Conservation (phyloP, 2,888 invertebrate species). For the Caenorhabditis becei region DNA sequence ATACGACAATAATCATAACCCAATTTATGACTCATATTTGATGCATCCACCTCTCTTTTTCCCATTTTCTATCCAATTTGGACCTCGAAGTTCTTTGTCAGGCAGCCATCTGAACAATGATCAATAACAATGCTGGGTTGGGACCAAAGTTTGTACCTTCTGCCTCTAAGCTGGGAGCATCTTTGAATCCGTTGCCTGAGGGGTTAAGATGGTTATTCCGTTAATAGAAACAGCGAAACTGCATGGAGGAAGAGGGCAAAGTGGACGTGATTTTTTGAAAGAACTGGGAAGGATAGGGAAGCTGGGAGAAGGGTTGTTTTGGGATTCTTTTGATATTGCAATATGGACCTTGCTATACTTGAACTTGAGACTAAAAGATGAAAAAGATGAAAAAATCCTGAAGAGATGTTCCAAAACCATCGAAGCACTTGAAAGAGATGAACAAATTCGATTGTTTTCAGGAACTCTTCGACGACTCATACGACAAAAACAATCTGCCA, state of each 20-base stretch:
- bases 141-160: constrained; percentile 44
- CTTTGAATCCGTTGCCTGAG: constrained; percentile 35
- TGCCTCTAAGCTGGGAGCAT: constrained; percentile 4
- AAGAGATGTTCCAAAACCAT: constrained; percentile 6
- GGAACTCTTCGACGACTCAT: constrained; percentile 78
- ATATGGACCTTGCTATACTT: too few relatives aligned
- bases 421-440: constrained; percentile 6
- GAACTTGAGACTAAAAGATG: neutral
- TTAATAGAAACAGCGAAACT: constrained; percentile 35
- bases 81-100: neutral
- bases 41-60: neutral
- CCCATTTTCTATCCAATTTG: constrained; percentile 8
- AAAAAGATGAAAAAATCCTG: neutral
- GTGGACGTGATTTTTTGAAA: constrained; percentile 21
- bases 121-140: constrained; percentile 26
- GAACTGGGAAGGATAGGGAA: neutral
- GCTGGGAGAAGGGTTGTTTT: neutral
- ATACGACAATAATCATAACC: too few relatives aligned
- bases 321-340: too few relatives aligned
- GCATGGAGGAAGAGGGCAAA: neutral
- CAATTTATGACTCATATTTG: constrained; percentile 6
- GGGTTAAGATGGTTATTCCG: constrained; percentile 32
- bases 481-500: constrained; percentile 81
- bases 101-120: constrained; percentile 27
- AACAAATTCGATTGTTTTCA: constrained; percentile 56